Evolutionary conservation across 2,113 vertebrate genomes (phyloP), one percentile per base, ranked within the genome.

Genomic region (Marcusenius ussheri): DNA sequence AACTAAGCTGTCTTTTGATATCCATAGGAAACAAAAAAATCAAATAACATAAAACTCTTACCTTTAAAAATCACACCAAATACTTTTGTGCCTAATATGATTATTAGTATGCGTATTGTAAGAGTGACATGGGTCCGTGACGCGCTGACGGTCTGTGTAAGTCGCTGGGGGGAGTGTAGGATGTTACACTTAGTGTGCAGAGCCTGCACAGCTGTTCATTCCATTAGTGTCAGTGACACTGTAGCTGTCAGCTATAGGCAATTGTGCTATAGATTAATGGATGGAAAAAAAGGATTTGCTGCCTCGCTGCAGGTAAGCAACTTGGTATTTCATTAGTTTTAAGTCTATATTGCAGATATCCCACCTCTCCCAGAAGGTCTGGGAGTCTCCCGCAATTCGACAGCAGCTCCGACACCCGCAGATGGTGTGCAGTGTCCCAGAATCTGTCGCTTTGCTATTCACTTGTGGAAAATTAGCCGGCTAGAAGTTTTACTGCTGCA

Each of bases 141-240:
- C 24, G 91, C 91, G 83, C 90, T 88, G 35, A 47, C 66, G 88
- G 92, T 90, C 83, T 88, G 84, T 80, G 74, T 27, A 91, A 3
- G 83, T 90, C 35, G 89, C 35, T 6, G 6, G 85, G 50, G 27
- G 1, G 2, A 4, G 15, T 35, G n/a, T 87, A 35, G n/a, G 5
- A 31, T 87, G 42, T 39, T n/a, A 45, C 45, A 53, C 31, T 35
- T 21, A 21, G 24, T 35, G 1, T 6, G 49, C 51, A 46, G 2
- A 46, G 39, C 9, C 62, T 70, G n/a, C n/a, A 11, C 62, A 27
- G 62, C n/a, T 27, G 35, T 42, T 80, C 74, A 80, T 80, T 70
- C 62, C 31, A 80, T 35, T 80, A 70, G 27, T 42, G 6, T 80
- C 74, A 80, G 74, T 80, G 11, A 80, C 74, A 77, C 70, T 35